Conservation (phyloP, 2,888 invertebrate species). For the Lasioglossum vierecki region DNA sequence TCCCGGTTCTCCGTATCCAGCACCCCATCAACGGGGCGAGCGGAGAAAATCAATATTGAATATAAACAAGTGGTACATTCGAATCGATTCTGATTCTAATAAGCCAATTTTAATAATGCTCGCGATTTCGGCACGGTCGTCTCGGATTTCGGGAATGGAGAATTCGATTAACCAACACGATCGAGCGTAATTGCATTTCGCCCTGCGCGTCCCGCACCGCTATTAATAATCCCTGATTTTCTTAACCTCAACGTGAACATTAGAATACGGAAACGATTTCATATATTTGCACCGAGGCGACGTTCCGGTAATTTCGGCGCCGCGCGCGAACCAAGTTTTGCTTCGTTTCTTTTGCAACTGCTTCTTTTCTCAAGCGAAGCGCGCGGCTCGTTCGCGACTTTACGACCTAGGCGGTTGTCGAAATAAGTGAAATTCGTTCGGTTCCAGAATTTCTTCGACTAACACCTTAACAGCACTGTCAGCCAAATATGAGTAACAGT, state of each 20-base stretch:
- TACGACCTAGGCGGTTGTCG: not conserved
- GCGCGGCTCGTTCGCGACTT: not conserved
- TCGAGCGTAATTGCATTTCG: not conserved
- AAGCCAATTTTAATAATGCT: conserved; percentile 49
- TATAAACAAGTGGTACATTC: conserved; percentile 55
- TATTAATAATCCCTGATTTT: not conserved
- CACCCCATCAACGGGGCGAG: conserved; percentile 20
- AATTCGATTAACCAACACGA: conserved; percentile 25
- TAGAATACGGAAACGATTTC: not conserved
- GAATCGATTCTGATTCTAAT: conserved; percentile 36
- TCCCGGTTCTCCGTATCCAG: not conserved
- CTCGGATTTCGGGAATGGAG: not conserved
- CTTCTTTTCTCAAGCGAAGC: not conserved
- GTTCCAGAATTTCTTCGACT: no score
- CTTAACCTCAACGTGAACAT: not conserved
- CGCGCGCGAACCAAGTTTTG: no score
- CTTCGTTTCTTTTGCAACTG: not conserved
- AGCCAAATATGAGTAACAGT: no score
- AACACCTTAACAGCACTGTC: no score
- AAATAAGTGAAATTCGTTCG: no score
- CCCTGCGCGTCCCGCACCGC: no score
- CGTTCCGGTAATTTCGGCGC: not conserved
- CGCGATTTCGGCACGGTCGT: not conserved
- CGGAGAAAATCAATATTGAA: conserved; percentile 54
- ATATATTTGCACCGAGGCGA: not conserved